Base-by-base conservation (phyloP, 2,113 vertebrate species). In the Forbesichthys agassizii region DNA sequence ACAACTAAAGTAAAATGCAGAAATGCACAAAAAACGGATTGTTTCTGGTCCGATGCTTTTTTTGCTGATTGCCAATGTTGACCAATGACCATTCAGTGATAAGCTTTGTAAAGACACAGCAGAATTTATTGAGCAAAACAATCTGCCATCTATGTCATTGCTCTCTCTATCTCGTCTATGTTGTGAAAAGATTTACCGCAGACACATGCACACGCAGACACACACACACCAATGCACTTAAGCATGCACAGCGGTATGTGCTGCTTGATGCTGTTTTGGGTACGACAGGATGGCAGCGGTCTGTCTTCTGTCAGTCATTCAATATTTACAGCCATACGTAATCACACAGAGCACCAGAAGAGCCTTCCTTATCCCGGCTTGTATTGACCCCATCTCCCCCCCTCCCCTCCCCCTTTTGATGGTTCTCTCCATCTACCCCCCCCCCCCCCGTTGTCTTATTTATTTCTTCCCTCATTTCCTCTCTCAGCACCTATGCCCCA, bases 401-500 rank as follows among this genome's bases (percentile, higher is more conserved):
- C 10, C 49, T 69, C 60, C 52, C 14, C 49, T 75, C 18, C 74
- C 49, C 78, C 57, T 64, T 16, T 55, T 55, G 18, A 55, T 55
- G 14, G 18, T 55, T 61, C 56, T 16, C 70, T 58, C 58, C 20
- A 46, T 51, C 46, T 64, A 56, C 51, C 53, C 42, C 48, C 13
- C 52, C 48, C 46, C 13, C 42, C 48, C 48, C 16, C 54, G 49
- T 20, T 73, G 68, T 73, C 66, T 65, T 20, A 69, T 42, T 36
- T 56, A 54, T 71, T 14, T 51, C 59, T 33, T 54, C 5, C 59
- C 57, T 18, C 51, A 13, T 58, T 75, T n/a, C 73, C 48, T 79
- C 60, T 64, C 78, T 81, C 83, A 99, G 98, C 77, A 99, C 97
- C 0, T 99, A 99, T 0, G 97, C 98, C 0, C 97, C 98, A 10